Conservation (phyloP, 2,113 vertebrate genomes). For the Sebastes fasciatus region DNA sequence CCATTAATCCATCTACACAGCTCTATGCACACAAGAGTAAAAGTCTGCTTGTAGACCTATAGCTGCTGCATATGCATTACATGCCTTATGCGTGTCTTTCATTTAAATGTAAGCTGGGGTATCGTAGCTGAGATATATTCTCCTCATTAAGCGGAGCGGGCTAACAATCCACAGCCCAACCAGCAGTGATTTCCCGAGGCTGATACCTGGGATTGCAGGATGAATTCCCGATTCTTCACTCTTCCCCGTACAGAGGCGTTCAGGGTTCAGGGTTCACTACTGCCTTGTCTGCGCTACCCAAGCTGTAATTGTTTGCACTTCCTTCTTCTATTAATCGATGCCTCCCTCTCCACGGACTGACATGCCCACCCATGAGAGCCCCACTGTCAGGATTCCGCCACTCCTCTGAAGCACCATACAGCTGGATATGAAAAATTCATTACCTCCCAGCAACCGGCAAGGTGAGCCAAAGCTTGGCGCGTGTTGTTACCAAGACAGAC, state of each 20-base stretch:
- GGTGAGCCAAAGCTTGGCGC: slow-evolving; percentile 18
- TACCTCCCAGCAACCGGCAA: slow-evolving; percentile 55
- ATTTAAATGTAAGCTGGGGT: slow-evolving; percentile 28
- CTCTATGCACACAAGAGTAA: neutral
- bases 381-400: slow-evolving; percentile 61
- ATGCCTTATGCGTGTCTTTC: slow-evolving; percentile 20
- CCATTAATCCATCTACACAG: neutral
- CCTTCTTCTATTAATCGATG: slow-evolving; percentile 66
- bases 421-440: slow-evolving; percentile 68
- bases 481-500: slow-evolving; percentile 34
- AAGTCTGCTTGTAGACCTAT: neutral
- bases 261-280: slow-evolving; percentile 25
- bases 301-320: slow-evolving; percentile 60
- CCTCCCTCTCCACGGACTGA: slow-evolving; percentile 59
- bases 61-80: slow-evolving; percentile 11
- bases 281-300: slow-evolving; percentile 7
- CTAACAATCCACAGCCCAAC: slow-evolving; percentile 12
- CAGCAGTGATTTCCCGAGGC: slow-evolving; percentile 21
- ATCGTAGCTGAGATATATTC: neutral
- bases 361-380: slow-evolving; percentile 59
- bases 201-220: slow-evolving; percentile 31
- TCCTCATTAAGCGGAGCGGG: slow-evolving; percentile 12
- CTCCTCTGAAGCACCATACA: slow-evolving; percentile 46
- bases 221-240: slow-evolving; percentile 33
- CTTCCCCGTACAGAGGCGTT: neutral